Evolutionary conservation across 1,140 invertebrate species (phyloP).

Genomic region (Oscheius sp.): DNA sequence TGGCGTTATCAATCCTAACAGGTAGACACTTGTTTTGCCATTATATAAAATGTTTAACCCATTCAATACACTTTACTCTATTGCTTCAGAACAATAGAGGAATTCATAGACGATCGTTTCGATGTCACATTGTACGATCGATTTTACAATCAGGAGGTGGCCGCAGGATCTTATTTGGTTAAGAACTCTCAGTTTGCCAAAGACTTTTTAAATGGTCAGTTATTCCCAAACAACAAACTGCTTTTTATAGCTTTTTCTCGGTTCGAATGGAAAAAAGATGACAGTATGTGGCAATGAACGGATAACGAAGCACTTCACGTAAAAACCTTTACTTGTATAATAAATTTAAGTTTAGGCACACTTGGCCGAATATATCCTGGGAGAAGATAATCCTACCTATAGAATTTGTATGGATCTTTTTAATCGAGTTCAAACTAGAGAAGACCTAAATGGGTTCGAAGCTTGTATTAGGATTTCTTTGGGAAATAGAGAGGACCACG

Average conservation of each 20-base stretch:
- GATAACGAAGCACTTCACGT: conserved; percentile 40
- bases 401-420: conserved; percentile 19
- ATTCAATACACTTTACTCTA: too few species aligned
- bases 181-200: conserved; percentile 26
- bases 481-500: conserved; percentile 3
- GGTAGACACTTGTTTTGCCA: not conserved
- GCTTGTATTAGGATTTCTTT: conserved; percentile 28
- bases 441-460: conserved; percentile 32
- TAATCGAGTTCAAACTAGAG: conserved; percentile 7
- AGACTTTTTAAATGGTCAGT: conserved; percentile 12
- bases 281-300: conserved; percentile 25
- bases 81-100: conserved; percentile 23
- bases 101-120: conserved; percentile 23
- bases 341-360: conserved; percentile 3
- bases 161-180: conserved; percentile 38
- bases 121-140: conserved; percentile 37
- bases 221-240: not conserved
- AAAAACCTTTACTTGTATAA: not conserved
- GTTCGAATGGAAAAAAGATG: conserved; percentile 15
- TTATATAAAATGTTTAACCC: not conserved
- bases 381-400: not conserved
- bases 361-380: conserved; percentile 12
- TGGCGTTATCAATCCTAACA: conserved; percentile 35
- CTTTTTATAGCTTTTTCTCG: conserved; percentile 19
- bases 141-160: conserved; percentile 39